Evolutionary conservation across 2,888 invertebrate genomes (phyloP).

Genomic region (Drepana falcataria): DNA sequence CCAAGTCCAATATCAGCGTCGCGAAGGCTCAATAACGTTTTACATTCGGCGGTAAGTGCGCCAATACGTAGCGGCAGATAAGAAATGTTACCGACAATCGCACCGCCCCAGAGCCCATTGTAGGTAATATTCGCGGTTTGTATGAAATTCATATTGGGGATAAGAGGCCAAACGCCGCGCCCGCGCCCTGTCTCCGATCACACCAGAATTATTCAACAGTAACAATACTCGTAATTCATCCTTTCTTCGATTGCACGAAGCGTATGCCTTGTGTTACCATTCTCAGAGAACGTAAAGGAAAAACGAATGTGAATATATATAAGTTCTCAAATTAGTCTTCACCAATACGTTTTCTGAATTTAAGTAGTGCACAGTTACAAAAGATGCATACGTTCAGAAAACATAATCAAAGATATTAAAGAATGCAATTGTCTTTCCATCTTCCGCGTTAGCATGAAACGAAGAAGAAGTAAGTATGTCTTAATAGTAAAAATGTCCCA

Average conservation of each 20-base stretch:
- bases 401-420: no score
- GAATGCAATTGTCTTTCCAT: no score
- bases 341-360: no score
- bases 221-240: conserved; percentile 32
- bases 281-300: not conserved
- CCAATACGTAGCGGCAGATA: conserved; percentile 53
- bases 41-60: conserved; percentile 55
- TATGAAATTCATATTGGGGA: conserved; percentile 45
- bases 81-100: conserved; percentile 56
- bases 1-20: conserved; percentile 50
- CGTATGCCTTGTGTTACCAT: not conserved
- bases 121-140: conserved; percentile 40
- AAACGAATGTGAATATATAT: not conserved
- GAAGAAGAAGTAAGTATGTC: no score
- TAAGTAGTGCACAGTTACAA: no score
- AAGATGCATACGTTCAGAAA: no score
- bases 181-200: conserved; percentile 17
- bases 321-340: no score
- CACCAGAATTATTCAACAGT: conserved; percentile 31
- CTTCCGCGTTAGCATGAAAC: no score
- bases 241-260: conserved; percentile 14
- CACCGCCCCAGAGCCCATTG: conserved; percentile 40
- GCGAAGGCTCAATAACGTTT: conserved; percentile 58
- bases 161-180: conserved; percentile 9
- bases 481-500: no score